Base-by-base conservation (phyloP, 1,140 invertebrate species). In the Hydropsyche tenuis region DNA sequence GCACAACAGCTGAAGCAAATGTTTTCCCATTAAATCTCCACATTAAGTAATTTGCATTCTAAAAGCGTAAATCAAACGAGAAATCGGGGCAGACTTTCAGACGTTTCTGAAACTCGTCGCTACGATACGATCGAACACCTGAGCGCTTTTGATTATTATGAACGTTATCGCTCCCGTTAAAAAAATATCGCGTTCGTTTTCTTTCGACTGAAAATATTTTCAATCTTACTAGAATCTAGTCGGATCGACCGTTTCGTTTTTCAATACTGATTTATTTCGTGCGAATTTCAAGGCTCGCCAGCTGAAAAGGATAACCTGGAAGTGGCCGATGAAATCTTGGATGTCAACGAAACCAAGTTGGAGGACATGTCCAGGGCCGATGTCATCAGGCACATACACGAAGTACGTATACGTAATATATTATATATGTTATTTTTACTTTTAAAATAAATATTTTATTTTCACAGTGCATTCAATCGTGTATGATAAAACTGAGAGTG, bases 251-350 rank as follows among this genome's bases (percentile, higher is more conserved):
- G n/a, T n/a, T n/a, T n/a, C n/a, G n/a, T n/a, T 37, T 4, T 37
- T 4, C 9, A 37, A 37, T 37, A 37, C 30, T 3, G 9, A 37
- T 37, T 3, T 37, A 4, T 9, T 37, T 37, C 14, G 3, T 51
- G 20, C n/a, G n/a, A 79, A 27, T 81, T 85, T 6, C 30, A 82
- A 95, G 94, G 94, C 60, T 96, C 96, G 75, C 94, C 96, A 72
- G 96, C 95, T 43, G 96, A 97, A 85, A 92, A 92, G 83, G 95
- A 97, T 83, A 91, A 90, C 81, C 86, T 97, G 84, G 94, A 97
- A 86, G 90, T 97, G 78, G 95, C 93, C 62, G 96, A 98, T 86
- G 96, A 98, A 85, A 98, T 98, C 81, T 87, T 98, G 82, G 95
- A 97, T 86, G 94, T 98, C 56, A 98, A 98, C 85, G 96, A 96